Conservation (phyloP, 2,113 vertebrate genomes). For the Myiopsitta monachus region DNA sequence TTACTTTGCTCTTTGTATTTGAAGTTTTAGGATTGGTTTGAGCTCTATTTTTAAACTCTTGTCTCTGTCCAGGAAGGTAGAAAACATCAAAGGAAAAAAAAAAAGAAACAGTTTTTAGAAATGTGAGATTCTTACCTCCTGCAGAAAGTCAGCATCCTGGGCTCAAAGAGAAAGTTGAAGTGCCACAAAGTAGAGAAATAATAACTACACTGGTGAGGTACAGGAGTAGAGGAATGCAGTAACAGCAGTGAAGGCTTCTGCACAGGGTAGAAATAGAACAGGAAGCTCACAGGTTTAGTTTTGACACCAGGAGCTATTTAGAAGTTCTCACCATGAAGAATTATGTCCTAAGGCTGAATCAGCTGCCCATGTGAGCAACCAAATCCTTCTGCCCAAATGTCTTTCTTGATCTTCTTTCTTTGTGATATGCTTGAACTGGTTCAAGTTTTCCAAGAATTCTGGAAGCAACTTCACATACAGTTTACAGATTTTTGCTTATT, state of each 20-base stretch:
- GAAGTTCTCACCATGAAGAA: not conserved
- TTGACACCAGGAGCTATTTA: not conserved
- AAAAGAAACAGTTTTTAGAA: not conserved
- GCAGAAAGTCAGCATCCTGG: not conserved
- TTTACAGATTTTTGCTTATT: not conserved
- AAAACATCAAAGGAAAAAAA: not conserved
- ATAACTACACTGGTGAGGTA: not conserved
- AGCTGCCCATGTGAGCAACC: not conserved
- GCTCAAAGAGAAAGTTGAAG: not conserved
- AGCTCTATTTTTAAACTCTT: not conserved
- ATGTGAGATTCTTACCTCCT: not conserved
- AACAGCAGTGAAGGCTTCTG: not conserved
- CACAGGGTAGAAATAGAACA: not conserved
- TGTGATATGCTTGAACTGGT: not conserved
- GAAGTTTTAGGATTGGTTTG: not conserved
- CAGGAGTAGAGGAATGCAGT: not conserved
- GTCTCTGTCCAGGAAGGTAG: not conserved
- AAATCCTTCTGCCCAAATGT: not conserved
- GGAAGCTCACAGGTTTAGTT: not conserved
- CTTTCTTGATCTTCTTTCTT: not conserved
- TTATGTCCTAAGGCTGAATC: conserved; percentile 30
- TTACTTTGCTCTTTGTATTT: not conserved
- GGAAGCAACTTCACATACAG: not conserved
- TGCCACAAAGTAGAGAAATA: not conserved
- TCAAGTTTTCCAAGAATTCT: not conserved